These are phyloP conservation scores for Boleophthalmus pectinirostris DNA, from an alignment of 2,113 vertebrate species.

Conservation along the genomic window DNA sequence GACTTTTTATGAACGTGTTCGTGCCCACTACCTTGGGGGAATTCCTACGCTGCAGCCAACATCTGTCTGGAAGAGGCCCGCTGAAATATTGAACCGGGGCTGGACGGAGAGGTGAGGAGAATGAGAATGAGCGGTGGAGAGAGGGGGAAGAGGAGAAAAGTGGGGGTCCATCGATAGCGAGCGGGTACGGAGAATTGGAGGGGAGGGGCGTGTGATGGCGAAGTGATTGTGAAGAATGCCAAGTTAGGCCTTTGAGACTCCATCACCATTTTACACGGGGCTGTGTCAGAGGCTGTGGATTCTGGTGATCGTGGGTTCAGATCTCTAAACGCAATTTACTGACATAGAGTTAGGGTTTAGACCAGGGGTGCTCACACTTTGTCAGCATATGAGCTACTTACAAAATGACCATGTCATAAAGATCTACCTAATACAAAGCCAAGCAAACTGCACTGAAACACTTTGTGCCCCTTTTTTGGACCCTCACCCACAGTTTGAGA, in stretches of 20 bases:
- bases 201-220: constrained; percentile 31
- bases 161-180: constrained; percentile 46
- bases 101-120: constrained; percentile 48
- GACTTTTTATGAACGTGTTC: constrained; percentile 46
- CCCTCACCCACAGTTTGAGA: too few relatives aligned
- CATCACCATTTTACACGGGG: constrained; percentile 9
- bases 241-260: constrained; percentile 36
- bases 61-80: constrained; percentile 37
- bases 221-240: constrained; percentile 42
- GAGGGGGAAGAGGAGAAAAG: constrained; percentile 20
- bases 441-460: too few relatives aligned
- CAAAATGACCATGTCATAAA: too few relatives aligned
- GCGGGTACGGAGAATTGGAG: constrained; percentile 23
- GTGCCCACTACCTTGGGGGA: constrained; percentile 43
- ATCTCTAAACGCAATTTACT: neutral
- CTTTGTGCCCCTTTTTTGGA: too few relatives aligned
- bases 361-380: too few relatives aligned
- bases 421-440: too few relatives aligned
- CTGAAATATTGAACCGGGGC: constrained; percentile 43
- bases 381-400: too few relatives aligned
- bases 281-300: constrained; percentile 13
- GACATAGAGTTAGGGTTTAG: too few relatives aligned
- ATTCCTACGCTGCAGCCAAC: constrained; percentile 30
- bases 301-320: neutral
- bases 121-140: constrained; percentile 51